phyloP scores from a whole-genome alignment of 1,140 invertebrate genomes.

The Ridgeia piscesae region DNA sequence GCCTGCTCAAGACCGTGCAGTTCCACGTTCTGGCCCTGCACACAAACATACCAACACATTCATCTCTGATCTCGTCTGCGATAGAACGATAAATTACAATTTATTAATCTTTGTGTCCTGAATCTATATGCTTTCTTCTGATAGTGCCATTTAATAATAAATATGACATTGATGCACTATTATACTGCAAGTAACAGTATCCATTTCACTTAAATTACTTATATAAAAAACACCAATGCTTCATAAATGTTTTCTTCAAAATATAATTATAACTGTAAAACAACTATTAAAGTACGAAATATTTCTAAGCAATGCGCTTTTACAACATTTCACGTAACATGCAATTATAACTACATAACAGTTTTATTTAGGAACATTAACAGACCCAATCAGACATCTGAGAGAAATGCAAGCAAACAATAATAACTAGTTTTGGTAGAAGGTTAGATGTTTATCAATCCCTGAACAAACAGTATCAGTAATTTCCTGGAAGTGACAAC shows the following conservation, averaged over 20 bases:
- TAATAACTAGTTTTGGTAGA: neutral
- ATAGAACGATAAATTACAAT: neutral
- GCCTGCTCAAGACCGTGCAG: slow-evolving; percentile 80
- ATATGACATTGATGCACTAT: no score
- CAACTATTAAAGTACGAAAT: neutral
- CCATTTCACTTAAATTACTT: neutral
- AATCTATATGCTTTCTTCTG: neutral
- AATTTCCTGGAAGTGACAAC: neutral
- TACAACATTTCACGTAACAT: neutral
- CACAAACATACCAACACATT: neutral
- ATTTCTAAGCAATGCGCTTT: neutral
- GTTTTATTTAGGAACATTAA: neutral
- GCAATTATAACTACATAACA: neutral
- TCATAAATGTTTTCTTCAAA: neutral
- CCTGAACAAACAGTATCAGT: neutral
- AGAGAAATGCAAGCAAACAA: neutral
- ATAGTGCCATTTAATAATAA: neutral
- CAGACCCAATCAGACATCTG: neutral
- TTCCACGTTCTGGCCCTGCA: slow-evolving; percentile 80
- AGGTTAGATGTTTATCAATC: neutral
- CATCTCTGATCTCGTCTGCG: neutral
- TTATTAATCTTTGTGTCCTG: neutral
- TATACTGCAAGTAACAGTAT: neutral
- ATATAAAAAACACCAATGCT: neutral
- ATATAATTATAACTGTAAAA: neutral